Percentiles rank a stretch among this genome's conserved stretches.
phyloP scores from a whole-genome alignment of 2,888 invertebrate species.

The Perizoma flavofasciatum region DNA sequence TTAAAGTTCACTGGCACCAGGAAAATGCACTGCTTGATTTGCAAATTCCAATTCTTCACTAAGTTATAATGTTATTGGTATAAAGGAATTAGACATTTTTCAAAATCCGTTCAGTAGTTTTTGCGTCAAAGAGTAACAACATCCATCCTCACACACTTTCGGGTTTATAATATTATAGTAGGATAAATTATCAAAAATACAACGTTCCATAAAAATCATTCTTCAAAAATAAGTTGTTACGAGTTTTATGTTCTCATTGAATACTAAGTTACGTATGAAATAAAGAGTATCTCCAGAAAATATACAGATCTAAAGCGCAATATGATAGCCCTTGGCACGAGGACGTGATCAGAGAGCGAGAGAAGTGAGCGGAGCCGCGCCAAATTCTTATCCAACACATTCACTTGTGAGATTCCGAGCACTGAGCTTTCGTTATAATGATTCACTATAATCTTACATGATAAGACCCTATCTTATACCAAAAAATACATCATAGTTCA shows the following conservation, averaged over 20 bases:
- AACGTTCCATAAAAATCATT: too few species aligned
- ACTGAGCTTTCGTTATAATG: slow-evolving; percentile 21
- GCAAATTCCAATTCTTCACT: too few species aligned
- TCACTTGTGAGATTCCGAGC: slow-evolving; percentile 24
- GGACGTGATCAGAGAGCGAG: slow-evolving; percentile 8
- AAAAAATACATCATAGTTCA: too few species aligned
- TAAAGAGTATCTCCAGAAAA: slow-evolving; percentile 5
- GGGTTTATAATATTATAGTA: too few species aligned
- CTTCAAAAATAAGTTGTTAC: too few species aligned
- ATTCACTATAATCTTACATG: slow-evolving; percentile 6
- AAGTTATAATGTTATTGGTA: too few species aligned
- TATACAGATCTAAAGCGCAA: slow-evolving; percentile 11
- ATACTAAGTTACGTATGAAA: neutral
- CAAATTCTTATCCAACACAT: slow-evolving; percentile 29
- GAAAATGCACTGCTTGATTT: neutral
- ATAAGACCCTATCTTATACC: neutral
- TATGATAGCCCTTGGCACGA: slow-evolving; percentile 23
- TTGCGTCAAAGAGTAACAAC: too few species aligned
- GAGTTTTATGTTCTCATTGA: too few species aligned
- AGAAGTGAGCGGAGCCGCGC: slow-evolving; percentile 22
- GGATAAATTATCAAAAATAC: too few species aligned
- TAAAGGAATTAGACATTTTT: too few species aligned
- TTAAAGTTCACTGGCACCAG: slow-evolving; percentile 18
- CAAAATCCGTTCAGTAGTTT: too few species aligned
- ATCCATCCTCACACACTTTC: too few species aligned